A percentile compares a stretch with the other conserved stretches of the same genome.
Evolutionary conservation across 2,113 vertebrate species (phyloP).

Genomic region (Eupsittula cactorum): DNA sequence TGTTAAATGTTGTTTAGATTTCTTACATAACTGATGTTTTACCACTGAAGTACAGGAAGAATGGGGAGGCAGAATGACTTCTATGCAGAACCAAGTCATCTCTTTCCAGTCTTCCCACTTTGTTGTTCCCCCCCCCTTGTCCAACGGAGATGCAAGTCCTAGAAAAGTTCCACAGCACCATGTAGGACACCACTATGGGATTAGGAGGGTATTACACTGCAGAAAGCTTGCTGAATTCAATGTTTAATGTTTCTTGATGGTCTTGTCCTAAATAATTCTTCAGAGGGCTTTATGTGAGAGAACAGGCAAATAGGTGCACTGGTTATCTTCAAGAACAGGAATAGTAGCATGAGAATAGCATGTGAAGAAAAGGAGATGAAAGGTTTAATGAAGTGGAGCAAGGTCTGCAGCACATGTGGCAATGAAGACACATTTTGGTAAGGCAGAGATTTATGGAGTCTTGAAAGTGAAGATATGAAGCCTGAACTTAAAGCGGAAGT

Average conservation of each 20-base stretch:
- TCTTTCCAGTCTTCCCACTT: neutral
- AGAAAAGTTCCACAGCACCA: neutral
- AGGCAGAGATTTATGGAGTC: neutral
- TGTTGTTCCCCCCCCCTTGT: neutral
- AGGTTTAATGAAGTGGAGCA: neutral
- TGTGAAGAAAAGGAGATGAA: neutral
- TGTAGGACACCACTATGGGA: neutral
- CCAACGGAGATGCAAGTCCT: neutral
- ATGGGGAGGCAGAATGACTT: neutral
- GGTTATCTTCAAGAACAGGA: neutral
- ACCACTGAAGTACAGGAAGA: neutral
- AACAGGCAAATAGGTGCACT: neutral
- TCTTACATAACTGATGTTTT: neutral
- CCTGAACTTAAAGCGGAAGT: neutral
- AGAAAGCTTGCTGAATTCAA: neutral
- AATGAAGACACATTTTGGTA: neutral
- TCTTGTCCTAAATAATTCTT: neutral
- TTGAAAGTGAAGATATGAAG: constrained; percentile 1
- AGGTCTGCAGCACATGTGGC: neutral
- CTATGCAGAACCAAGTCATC: neutral
- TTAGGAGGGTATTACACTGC: neutral
- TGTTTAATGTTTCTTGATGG: neutral
- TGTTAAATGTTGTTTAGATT: neutral
- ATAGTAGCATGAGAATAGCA: neutral
- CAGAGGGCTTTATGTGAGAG: neutral